Base-by-base conservation (phyloP, 1,140 invertebrate genomes). In the Meloidogyne hapla region DNA sequence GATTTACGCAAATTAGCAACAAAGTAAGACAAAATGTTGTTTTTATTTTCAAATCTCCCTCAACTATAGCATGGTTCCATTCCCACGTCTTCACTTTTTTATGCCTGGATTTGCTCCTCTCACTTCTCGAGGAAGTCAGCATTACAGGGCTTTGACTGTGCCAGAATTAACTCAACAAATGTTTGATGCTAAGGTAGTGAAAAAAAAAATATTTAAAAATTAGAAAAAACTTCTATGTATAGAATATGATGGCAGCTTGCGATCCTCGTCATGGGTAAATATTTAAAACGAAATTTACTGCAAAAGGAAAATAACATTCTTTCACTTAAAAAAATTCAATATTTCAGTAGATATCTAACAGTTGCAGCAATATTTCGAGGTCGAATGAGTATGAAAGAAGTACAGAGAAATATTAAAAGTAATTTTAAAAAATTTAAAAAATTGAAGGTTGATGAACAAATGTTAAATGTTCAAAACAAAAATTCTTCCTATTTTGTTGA, bases 41-140 rank as follows among this genome's bases (percentile, higher is more conserved):
- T 33, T 33, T 33, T 6, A 33, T 88, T 96, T 66, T 94, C n/a
- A n/a, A n/a, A n/a, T n/a, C n/a, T 96, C 90, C 89, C 96, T 62
- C 90, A n/a, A 62, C 23, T 62, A 96, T 28, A 96, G 96, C 88
- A 96, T 97, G 94, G 94, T 97, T 63, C 95, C 94, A 70, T 97
- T 90, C 85, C 95, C 95, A 38, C 91, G 95, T 85, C 91, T 97
- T 15, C 94, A 97, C 88, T 97, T 97, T 91, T 97, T 95, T 88
- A 95, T 95, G 91, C 94, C 94, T 45, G 94, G 94, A n/a, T 97
- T 96, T 87, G 94, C 94, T 8, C 94, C 95, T 13, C 61, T 97
- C 0, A 95, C 94, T 21, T 93, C 94, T 56, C 90, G 93, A 78
- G 88, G 89, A 83, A 76, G 88, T 88, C 92, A 93, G 15, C 74